Evolutionary conservation across 2,888 invertebrate genomes (phyloP).

Genomic region (Protonemura montana): DNA sequence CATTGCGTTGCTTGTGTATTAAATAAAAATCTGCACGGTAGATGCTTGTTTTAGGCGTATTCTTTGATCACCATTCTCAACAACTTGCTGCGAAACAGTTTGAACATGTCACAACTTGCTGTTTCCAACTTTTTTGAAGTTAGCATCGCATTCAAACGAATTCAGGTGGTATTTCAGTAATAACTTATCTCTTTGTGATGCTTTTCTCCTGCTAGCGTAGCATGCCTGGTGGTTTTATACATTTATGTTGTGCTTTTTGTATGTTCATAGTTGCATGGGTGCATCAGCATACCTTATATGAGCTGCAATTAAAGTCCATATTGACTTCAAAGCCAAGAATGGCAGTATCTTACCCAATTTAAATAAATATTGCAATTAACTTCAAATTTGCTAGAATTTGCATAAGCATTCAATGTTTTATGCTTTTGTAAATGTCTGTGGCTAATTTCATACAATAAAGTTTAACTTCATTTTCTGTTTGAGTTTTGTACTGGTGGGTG

Average conservation of each 20-base stretch:
- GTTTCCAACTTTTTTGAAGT: conserved; percentile 55
- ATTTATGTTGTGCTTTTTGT: neutral
- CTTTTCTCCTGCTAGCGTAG: neutral
- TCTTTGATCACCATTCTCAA: conserved; percentile 57
- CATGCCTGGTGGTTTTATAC: neutral
- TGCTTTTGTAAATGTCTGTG: neutral
- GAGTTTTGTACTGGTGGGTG: neutral
- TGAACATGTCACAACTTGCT: conserved; percentile 55
- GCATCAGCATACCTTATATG: too few relatives aligned
- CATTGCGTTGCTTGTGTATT: too few relatives aligned
- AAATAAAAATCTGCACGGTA: neutral
- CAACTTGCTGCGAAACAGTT: conserved; percentile 56
- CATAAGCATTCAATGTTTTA: too few relatives aligned
- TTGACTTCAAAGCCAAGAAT: too few relatives aligned
- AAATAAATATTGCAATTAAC: too few relatives aligned
- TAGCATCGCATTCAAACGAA: conserved; percentile 52
- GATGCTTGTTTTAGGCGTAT: conserved; percentile 56
- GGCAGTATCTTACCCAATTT: too few relatives aligned
- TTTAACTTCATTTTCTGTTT: too few relatives aligned
- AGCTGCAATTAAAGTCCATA: too few relatives aligned
- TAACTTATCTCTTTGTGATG: neutral
- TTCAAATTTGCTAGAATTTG: too few relatives aligned
- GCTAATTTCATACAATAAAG: too few relatives aligned
- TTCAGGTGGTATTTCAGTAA: conserved; percentile 55
- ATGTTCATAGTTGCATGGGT: neutral